A percentile compares a stretch with the other conserved stretches of the same genome.
These are phyloP conservation scores for Diadophis punctatus DNA, from an alignment of 2,113 vertebrate species.

Conservation along the genomic window DNA sequence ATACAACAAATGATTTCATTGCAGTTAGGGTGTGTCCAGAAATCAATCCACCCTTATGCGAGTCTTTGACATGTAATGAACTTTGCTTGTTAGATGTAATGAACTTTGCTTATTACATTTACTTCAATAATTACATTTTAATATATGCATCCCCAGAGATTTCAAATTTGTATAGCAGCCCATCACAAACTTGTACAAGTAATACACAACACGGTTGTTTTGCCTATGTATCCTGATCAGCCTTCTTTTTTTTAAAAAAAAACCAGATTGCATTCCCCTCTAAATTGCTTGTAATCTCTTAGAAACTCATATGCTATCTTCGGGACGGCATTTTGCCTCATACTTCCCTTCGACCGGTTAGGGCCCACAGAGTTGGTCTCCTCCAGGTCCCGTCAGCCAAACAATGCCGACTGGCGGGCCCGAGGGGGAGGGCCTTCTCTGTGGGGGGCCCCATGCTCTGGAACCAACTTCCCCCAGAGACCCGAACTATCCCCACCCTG, in stretches of 20 bases:
- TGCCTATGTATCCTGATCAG: neutral
- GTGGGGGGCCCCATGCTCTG: too few species aligned
- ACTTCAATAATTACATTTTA: neutral
- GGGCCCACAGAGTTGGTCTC: too few species aligned
- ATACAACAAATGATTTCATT: neutral
- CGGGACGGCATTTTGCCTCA: too few species aligned
- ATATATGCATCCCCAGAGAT: neutral
- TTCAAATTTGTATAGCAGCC: neutral
- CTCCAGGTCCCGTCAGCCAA: too few species aligned
- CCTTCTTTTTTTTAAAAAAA: neutral
- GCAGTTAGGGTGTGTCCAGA: neutral
- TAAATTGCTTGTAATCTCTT: neutral
- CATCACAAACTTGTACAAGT: neutral
- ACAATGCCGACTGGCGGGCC: too few species aligned
- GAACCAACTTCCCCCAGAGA: too few species aligned
- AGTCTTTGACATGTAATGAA: neutral
- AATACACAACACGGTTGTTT: neutral
- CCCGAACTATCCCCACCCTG: too few species aligned
- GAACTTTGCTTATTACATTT: neutral
- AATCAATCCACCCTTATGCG: neutral
- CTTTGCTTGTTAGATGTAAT: too few species aligned
- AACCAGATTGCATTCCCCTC: neutral
- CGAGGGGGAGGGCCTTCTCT: too few species aligned
- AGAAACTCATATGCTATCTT: neutral
- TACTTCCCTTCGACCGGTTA: too few species aligned